Percentiles rank a stretch among this genome's conserved stretches.
Conservation (phyloP, 1,140 invertebrate genomes). For the Phymorhynchus buccinoides region DNA sequence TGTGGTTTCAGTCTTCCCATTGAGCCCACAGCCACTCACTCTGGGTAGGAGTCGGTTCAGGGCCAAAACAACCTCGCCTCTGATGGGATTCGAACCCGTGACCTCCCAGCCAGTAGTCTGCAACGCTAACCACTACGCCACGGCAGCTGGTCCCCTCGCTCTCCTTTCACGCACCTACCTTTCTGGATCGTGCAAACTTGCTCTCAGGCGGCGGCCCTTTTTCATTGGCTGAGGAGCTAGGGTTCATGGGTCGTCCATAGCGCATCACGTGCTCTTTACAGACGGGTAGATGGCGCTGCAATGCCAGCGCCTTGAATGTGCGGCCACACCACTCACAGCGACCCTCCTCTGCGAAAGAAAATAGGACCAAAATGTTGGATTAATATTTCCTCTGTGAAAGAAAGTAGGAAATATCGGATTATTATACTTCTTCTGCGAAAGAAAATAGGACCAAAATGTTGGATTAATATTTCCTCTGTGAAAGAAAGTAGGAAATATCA, state of each 20-base stretch:
- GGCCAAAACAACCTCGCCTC: not conserved
- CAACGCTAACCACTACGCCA: not conserved
- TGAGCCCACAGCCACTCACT: too few species aligned
- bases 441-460: too few species aligned
- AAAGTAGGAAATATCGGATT: too few species aligned
- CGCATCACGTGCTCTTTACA: slow-evolving; percentile 57
- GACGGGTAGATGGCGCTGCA: slow-evolving; percentile 52
- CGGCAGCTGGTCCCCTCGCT: not conserved
- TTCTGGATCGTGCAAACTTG: not conserved
- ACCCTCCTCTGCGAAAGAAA: slow-evolving; percentile 28
- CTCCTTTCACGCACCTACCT: not conserved
- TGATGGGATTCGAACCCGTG: too few species aligned
- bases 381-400: too few species aligned
- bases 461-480: too few species aligned
- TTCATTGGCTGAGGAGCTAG: slow-evolving; percentile 24
- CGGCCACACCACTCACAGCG: slow-evolving; percentile 55
- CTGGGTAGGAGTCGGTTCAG: too few species aligned
- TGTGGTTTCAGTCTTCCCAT: too few species aligned
- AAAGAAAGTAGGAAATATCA: too few species aligned
- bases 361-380: too few species aligned
- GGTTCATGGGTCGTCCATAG: slow-evolving; percentile 56
- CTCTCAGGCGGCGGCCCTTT: not conserved
- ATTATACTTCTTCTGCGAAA: too few species aligned
- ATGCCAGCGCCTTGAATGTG: slow-evolving; percentile 45
- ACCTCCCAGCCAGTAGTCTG: too few species aligned